A percentile compares a stretch with the other conserved stretches of the same genome.
phyloP scores from a whole-genome alignment of 2,113 vertebrate species.

The Gallinago paraguaiae region DNA sequence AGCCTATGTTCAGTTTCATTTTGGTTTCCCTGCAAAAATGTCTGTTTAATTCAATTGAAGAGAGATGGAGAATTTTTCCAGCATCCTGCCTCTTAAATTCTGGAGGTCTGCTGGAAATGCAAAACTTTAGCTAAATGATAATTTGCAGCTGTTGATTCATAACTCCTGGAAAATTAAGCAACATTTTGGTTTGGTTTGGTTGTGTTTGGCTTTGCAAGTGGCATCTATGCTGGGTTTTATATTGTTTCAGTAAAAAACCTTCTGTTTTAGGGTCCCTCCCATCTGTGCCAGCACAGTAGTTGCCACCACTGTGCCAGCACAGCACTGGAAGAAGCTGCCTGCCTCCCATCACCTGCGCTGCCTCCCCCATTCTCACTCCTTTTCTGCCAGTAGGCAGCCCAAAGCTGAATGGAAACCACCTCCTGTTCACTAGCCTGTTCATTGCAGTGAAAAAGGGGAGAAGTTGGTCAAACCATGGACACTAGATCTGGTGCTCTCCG shows the following conservation, averaged over 20 bases:
- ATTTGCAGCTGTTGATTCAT: background rate
- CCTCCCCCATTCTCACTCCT: background rate
- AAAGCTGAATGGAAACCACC: background rate
- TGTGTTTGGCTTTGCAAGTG: background rate
- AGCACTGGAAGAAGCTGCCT: background rate
- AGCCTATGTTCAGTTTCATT: background rate
- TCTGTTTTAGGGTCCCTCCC: background rate
- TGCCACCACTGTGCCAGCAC: background rate
- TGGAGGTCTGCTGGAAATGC: background rate
- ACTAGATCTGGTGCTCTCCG: background rate
- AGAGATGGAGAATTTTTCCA: background rate
- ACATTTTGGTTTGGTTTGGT: background rate
- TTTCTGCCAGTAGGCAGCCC: background rate
- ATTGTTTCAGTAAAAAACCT: background rate
- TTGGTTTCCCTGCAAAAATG: background rate
- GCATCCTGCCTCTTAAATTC: background rate
- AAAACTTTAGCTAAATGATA: background rate
- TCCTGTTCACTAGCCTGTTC: background rate
- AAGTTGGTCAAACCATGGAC: background rate
- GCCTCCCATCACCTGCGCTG: background rate
- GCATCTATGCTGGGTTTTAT: background rate
- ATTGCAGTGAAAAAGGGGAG: background rate
- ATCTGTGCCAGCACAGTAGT: background rate
- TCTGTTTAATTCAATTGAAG: background rate
- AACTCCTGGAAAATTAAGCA: background rate